Evolutionary conservation across 2,888 invertebrate genomes (phyloP).

Genomic region (Linnaemya tessellans): DNA sequence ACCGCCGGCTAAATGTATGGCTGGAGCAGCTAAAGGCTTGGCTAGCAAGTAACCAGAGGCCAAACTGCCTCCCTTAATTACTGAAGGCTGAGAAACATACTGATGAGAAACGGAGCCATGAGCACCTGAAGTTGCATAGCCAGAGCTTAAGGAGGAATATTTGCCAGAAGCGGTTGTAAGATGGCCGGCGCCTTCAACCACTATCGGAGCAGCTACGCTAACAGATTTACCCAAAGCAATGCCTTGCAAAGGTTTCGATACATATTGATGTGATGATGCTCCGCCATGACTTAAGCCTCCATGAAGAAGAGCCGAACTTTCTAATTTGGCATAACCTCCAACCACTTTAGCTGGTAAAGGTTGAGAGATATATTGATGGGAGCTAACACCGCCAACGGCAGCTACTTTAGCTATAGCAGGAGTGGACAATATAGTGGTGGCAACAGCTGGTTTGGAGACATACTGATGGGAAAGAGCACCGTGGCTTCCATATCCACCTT

Average conservation of each 20-base stretch:
- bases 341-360: constrained; percentile 43
- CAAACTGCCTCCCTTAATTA: constrained; percentile 52
- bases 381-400: constrained; percentile 41
- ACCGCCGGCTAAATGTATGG: constrained; percentile 69
- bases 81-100: constrained; percentile 63
- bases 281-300: constrained; percentile 67
- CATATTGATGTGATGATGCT: constrained; percentile 75
- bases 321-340: constrained; percentile 70
- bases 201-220: constrained; percentile 45
- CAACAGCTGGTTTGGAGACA: constrained; percentile 75
- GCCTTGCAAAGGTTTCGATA: constrained; percentile 73
- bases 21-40: constrained; percentile 36
- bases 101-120: constrained; percentile 67
- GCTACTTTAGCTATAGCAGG: constrained; percentile 47
- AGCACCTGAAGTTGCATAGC: constrained; percentile 75
- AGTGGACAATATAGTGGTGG: constrained; percentile 45
- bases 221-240: constrained; percentile 45
- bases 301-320: constrained; percentile 35
- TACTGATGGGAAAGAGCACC: constrained; percentile 77
- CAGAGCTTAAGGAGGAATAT: constrained; percentile 60
- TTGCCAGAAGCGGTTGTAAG: constrained; percentile 50
- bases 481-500: constrained; percentile 67
- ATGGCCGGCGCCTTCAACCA: constrained; percentile 58
- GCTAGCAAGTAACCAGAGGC: constrained; percentile 74
- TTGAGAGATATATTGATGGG: constrained; percentile 54